Conservation (phyloP, 1,140 invertebrate species). For the Nymphalis io region DNA sequence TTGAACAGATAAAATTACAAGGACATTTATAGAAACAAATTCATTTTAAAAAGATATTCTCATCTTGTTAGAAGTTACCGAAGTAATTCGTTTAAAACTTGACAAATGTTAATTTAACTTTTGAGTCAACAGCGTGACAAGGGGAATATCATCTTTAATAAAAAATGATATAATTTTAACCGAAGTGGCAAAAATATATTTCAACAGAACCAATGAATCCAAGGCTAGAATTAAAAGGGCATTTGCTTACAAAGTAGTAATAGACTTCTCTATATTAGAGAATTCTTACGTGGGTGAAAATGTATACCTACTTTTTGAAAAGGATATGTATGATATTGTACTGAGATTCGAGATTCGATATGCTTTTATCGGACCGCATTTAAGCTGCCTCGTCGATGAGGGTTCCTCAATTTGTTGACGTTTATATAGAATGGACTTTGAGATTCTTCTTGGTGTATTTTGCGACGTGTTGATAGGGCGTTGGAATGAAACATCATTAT, state of each 20-base stretch:
- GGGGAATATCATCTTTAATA: background rate
- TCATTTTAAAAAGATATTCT: constrained; percentile 33
- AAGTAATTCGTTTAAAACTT: constrained; percentile 14
- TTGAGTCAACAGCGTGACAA: constrained; percentile 1
- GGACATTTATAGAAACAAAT: constrained; percentile 36
- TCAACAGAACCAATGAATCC: no score
- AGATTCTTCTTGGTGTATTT: constrained; percentile 42
- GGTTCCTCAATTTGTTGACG: constrained; percentile 55
- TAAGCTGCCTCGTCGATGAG: constrained; percentile 44
- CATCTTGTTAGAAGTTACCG: background rate
- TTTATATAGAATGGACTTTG: constrained; percentile 44
- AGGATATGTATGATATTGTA: constrained; percentile 40
- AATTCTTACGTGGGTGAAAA: background rate
- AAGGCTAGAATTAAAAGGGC: no score
- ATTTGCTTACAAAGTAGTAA: no score
- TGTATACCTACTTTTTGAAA: background rate
- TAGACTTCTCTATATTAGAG: no score
- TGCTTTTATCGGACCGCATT: constrained; percentile 49
- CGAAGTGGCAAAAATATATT: no score
- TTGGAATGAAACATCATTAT: background rate
- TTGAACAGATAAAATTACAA: constrained; percentile 39
- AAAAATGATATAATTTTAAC: background rate
- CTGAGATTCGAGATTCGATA: constrained; percentile 40
- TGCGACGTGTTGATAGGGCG: constrained; percentile 22
- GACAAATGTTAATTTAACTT: constrained; percentile 20